phyloP scores from a whole-genome alignment of 2,113 vertebrate species.

The Laterallus jamaicensis region DNA sequence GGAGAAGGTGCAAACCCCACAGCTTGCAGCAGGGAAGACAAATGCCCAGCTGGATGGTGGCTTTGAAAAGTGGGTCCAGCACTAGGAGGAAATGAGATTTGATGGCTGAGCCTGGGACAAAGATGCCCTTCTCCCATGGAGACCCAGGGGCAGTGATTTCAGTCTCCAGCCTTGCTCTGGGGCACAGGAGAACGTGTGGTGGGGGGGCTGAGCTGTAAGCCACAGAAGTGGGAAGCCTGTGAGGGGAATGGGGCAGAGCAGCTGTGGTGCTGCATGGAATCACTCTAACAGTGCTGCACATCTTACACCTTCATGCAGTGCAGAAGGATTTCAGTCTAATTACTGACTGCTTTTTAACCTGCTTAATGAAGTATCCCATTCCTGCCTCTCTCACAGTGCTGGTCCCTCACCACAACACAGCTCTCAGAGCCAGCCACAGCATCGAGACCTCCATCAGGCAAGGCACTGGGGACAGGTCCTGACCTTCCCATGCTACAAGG shows the following conservation, averaged over 20 bases:
- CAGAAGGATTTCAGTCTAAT: neutral
- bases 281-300: neutral
- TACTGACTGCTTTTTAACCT: neutral
- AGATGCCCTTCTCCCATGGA: neutral
- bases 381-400: neutral
- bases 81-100: neutral
- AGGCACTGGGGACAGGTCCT: no score
- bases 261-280: neutral
- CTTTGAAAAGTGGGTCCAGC: neutral
- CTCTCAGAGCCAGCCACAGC: neutral
- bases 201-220: neutral
- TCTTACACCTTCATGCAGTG: neutral
- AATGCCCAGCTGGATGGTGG: neutral
- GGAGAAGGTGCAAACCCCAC: neutral
- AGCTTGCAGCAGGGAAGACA: neutral
- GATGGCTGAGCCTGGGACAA: neutral
- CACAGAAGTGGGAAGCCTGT: neutral
- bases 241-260: neutral
- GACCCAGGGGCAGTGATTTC: neutral
- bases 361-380: neutral
- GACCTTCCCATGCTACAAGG: neutral
- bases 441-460: neutral
- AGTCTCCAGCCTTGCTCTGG: neutral
- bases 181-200: rapidly evolving
- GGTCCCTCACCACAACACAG: no score